phyloP scores from a whole-genome alignment of 2,113 vertebrate species.

The Narcine bancroftii region DNA sequence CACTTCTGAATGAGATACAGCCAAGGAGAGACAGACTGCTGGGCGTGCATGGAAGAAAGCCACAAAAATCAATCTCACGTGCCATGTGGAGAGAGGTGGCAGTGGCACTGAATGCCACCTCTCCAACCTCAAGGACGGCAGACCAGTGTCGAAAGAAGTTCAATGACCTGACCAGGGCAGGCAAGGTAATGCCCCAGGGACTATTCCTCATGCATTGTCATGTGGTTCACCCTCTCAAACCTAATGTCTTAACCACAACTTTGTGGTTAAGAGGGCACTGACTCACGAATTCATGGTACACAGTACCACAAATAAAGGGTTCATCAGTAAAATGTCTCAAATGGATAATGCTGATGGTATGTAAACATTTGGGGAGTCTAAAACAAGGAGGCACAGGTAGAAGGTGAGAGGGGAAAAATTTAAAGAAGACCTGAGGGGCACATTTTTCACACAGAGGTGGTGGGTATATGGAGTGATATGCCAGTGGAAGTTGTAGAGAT shows the following conservation, averaged over 20 bases:
- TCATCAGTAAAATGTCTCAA: too few species aligned
- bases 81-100: constrained; percentile 27
- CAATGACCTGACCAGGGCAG: constrained; percentile 7
- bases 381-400: too few species aligned
- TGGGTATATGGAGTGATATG: too few species aligned
- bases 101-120: constrained; percentile 24
- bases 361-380: too few species aligned
- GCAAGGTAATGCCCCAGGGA: background rate
- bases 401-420: too few species aligned
- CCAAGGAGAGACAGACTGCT: constrained; percentile 23
- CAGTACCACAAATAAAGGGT: too few species aligned
- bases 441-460: too few species aligned
- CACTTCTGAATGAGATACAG: constrained; percentile 20
- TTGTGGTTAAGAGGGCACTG: background rate
- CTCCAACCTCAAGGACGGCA: constrained; percentile 14
- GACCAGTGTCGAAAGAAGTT: constrained; percentile 23
- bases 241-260: background rate
- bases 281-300: background rate
- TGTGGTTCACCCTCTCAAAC: background rate
- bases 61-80: constrained; percentile 17
- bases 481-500: too few species aligned
- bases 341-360: too few species aligned
- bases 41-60: constrained; percentile 28
- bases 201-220: background rate
- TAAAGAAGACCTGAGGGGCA: too few species aligned